Conservation (phyloP, 2,888 invertebrate species). For the Chrysolina haemoptera region DNA sequence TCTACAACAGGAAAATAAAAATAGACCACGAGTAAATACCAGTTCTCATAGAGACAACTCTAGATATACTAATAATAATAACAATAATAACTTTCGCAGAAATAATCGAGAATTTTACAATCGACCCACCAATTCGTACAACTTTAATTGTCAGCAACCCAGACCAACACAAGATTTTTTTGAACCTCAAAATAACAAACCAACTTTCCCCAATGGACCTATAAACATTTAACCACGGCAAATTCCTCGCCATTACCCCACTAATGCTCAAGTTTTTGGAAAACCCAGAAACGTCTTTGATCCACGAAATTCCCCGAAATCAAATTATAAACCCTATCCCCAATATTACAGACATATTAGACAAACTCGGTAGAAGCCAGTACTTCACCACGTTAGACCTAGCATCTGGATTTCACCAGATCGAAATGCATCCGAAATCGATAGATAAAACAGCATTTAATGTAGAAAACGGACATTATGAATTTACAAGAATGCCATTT, state of each 20-base stretch:
- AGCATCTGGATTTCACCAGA: conserved; percentile 2
- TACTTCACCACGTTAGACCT: conserved; percentile 30
- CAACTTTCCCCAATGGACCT: neutral
- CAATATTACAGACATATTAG: neutral
- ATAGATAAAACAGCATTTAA: conserved; percentile 38
- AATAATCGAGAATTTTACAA: too few species aligned
- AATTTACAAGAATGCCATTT: conserved; percentile 35
- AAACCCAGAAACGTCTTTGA: neutral
- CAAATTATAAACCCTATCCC: neutral
- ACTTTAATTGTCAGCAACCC: too few species aligned
- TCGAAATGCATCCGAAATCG: conserved; percentile 31
- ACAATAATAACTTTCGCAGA: too few species aligned
- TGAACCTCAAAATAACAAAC: too few species aligned
- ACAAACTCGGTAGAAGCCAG: conserved; percentile 21
- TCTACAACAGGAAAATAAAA: neutral
- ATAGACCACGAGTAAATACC: too few species aligned
- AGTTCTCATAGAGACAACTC: too few species aligned
- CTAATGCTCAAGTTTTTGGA: neutral
- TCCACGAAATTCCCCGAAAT: neutral
- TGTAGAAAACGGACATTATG: conserved; percentile 35
- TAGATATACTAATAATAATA: too few species aligned
- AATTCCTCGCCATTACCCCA: neutral
- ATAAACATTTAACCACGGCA: neutral
- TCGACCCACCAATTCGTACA: too few species aligned
- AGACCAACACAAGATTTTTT: too few species aligned